Percentiles rank a stretch among this genome's conserved stretches.
phyloP scores from a whole-genome alignment of 30 jellyfish, hydroid and myxozoan genomes.

The Hydractinia echinata region DNA sequence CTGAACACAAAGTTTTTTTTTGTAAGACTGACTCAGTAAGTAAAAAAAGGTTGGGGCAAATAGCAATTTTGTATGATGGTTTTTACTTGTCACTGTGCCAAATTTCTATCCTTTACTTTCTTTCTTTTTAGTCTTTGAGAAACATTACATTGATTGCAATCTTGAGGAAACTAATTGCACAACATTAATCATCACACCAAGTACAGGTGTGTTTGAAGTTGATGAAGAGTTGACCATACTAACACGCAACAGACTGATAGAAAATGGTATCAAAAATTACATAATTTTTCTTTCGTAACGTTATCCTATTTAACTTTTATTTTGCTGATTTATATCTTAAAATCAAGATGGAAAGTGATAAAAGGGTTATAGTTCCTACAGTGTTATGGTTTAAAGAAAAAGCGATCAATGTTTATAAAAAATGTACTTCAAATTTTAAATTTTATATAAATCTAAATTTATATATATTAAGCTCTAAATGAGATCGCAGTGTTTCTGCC shows the following conservation, averaged over 20 bases:
- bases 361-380: too few species aligned
- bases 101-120: neutral
- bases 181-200: slow-evolving; percentile 59
- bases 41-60: too few species aligned
- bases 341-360: too few species aligned
- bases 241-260: slow-evolving; percentile 72
- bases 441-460: neutral
- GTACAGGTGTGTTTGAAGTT: slow-evolving; percentile 86
- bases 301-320: neutral
- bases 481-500: neutral
- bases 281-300: neutral
- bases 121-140: slow-evolving; percentile 68
- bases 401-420: neutral
- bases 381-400: too few species aligned
- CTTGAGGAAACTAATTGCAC: slow-evolving; percentile 79
- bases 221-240: slow-evolving; percentile 67
- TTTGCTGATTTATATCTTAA: too few species aligned
- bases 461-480: neutral
- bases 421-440: neutral
- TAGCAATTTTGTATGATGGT: too few species aligned
- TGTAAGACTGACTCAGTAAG: too few species aligned
- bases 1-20: too few species aligned
- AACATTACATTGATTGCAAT: slow-evolving; percentile 58
- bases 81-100: too few species aligned
- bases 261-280: slow-evolving; percentile 54